Evolutionary conservation across 2,797 vertebrate genomes (phyloP).

Genomic region (Furcifer pardalis): DNA sequence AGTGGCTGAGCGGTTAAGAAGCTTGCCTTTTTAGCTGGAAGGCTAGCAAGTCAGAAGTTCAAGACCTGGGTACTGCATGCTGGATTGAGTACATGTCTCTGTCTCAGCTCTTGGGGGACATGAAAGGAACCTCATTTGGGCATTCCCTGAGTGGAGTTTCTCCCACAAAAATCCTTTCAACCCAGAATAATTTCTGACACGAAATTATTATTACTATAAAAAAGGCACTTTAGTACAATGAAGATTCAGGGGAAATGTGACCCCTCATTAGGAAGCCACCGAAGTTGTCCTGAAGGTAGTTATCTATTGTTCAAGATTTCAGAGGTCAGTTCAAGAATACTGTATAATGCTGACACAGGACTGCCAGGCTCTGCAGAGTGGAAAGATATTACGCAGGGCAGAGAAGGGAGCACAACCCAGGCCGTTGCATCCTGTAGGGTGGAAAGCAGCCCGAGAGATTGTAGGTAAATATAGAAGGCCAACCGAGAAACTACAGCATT

Average conservation of each 20-base stretch:
- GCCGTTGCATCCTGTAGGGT: constrained; percentile 42
- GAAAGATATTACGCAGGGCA: background rate
- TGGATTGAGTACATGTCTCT: too few species aligned
- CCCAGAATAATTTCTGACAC: too few species aligned
- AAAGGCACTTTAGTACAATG: background rate
- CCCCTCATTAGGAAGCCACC: too few species aligned
- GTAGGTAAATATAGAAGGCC: constrained; percentile 25
- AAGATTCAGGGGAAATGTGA: background rate
- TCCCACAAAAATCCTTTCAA: too few species aligned
- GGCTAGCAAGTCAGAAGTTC: too few species aligned
- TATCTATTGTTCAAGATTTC: constrained; percentile 18
- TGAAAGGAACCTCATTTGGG: too few species aligned
- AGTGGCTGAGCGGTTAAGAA: too few species aligned
- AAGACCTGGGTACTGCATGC: too few species aligned
- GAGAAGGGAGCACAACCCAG: constrained; percentile 4
- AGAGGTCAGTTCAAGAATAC: background rate
- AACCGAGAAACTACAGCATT: constrained; percentile 37
- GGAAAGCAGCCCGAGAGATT: constrained; percentile 27
- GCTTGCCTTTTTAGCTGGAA: too few species aligned
- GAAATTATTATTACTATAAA: too few species aligned
- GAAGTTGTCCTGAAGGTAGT: background rate
- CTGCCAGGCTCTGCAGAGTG: background rate
- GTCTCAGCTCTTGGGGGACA: too few species aligned
- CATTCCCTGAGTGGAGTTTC: too few species aligned
- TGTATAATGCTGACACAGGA: background rate